Evolutionary conservation across 23 tunicate genomes (phyloP).

Genomic region (Ciona savignyi): DNA sequence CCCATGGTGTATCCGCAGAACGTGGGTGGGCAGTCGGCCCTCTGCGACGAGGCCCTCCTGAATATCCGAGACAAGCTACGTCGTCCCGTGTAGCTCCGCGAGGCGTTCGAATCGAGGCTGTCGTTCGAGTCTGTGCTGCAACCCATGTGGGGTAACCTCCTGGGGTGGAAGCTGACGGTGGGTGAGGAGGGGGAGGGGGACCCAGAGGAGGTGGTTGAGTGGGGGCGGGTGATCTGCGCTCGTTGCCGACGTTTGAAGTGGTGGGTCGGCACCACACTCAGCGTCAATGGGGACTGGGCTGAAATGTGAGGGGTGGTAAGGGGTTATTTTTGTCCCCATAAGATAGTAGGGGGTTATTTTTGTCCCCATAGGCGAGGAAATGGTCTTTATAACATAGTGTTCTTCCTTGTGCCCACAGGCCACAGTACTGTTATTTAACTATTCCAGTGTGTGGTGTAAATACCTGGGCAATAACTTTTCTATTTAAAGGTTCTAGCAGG

Average conservation of each 20-base stretch:
- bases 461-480: no score
- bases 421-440: no score
- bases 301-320: not conserved
- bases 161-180: not conserved
- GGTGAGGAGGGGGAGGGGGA: constrained; percentile 54
- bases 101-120: constrained; percentile 28
- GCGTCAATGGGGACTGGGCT: not conserved
- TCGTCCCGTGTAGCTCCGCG: constrained; percentile 33
- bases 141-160: not conserved
- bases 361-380: no score
- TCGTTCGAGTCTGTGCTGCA: constrained; percentile 35
- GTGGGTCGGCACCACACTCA: constrained; percentile 11
- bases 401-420: no score
- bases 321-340: not conserved
- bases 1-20: constrained; percentile 75
- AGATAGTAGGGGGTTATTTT: no score
- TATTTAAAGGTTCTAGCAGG: no score
- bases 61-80: constrained; percentile 39
- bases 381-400: no score
- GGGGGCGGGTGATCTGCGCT: constrained; percentile 16
- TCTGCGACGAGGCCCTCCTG: constrained; percentile 26
- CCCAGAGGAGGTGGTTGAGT: constrained; percentile 38
- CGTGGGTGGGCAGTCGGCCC: constrained; percentile 34
- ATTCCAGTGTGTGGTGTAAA: no score
- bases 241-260: constrained; percentile 3